These are phyloP conservation scores for Vandiemenella viatica DNA, from an alignment of 2,888 invertebrate genomes.

Conservation along the genomic window DNA sequence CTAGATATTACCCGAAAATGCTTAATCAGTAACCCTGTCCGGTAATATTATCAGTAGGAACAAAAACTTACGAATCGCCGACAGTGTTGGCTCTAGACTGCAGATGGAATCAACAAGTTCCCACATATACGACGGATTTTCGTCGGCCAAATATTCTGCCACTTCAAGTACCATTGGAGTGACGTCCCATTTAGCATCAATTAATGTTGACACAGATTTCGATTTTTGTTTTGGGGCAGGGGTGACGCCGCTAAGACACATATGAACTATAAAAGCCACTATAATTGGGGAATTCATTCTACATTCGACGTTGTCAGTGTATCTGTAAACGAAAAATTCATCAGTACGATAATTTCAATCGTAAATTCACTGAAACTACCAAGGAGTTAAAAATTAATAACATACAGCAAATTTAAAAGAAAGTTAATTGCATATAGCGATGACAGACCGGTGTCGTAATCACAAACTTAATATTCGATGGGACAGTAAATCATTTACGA, in stretches of 20 bases:
- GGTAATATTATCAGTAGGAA: too few species aligned
- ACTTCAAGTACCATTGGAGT: conserved; percentile 85
- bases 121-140: conserved; percentile 70
- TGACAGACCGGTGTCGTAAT: too few species aligned
- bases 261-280: background rate
- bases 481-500: too few species aligned
- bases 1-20: too few species aligned
- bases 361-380: too few species aligned
- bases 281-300: background rate
- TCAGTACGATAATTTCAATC: too few species aligned
- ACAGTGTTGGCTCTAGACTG: conserved; percentile 41
- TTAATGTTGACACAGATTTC: conserved; percentile 71
- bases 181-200: conserved; percentile 89
- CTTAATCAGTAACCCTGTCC: too few species aligned
- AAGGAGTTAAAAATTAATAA: too few species aligned
- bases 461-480: too few species aligned
- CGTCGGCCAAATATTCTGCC: conserved; percentile 71
- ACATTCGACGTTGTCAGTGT: background rate
- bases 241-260: background rate
- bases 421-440: too few species aligned
- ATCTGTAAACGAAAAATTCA: too few species aligned
- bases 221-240: conserved; percentile 32
- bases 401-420: too few species aligned
- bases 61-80: conserved; percentile 39
- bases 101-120: conserved; percentile 58